Evolutionary conservation across 92 coral and sea anemone species (phyloP).

Genomic region (Epizoanthus stellaris): DNA sequence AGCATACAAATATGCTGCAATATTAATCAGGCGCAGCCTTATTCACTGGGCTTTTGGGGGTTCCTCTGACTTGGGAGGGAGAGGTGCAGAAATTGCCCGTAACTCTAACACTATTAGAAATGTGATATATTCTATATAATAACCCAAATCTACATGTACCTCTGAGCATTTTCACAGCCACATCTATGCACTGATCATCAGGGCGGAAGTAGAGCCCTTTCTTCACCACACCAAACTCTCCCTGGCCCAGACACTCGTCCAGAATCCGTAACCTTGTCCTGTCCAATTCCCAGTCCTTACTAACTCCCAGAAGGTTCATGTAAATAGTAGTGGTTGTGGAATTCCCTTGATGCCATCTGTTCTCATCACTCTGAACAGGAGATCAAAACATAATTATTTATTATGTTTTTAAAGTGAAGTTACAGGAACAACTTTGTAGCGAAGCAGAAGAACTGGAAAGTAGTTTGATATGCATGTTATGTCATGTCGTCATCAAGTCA

Average conservation of each 20-base stretch:
- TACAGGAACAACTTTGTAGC: neutral
- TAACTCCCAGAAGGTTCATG: slow-evolving; percentile 35
- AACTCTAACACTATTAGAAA: no score
- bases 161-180: slow-evolving; percentile 21
- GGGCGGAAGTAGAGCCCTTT: slow-evolving; percentile 1
- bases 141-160: neutral
- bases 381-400: neutral
- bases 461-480: no score
- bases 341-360: neutral
- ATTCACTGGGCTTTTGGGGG: no score
- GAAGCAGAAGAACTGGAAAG: no score
- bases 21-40: no score
- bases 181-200: slow-evolving; percentile 7
- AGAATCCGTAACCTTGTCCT: neutral
- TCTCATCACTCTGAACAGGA: neutral
- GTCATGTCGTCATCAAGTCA: no score
- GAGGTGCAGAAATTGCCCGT: no score
- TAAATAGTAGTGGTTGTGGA: slow-evolving; percentile 10
- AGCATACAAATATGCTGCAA: no score
- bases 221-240: slow-evolving; percentile 24
- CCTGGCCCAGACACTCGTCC: slow-evolving; percentile 26
- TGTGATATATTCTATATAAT: no score
- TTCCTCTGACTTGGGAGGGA: no score
- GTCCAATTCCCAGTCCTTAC: slow-evolving; percentile 11
- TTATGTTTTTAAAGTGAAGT: neutral